Evolutionary conservation across 2,113 vertebrate genomes (phyloP).

Genomic region (Eupsittula cactorum): DNA sequence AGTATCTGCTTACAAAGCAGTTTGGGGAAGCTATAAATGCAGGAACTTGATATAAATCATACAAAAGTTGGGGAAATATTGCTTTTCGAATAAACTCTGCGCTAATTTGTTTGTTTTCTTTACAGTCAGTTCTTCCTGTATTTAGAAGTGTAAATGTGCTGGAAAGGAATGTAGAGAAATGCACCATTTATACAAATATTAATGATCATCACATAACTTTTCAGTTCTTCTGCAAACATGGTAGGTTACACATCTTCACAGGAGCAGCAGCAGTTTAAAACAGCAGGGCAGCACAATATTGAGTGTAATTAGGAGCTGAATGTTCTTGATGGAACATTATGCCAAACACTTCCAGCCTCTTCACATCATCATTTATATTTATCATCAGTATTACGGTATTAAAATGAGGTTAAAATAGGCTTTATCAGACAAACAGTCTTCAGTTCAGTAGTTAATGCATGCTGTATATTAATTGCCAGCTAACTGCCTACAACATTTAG

Average conservation of each 20-base stretch:
- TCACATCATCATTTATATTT: neutral
- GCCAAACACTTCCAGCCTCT: neutral
- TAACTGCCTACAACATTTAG: neutral
- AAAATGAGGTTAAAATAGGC: neutral
- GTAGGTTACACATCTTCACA: constrained; percentile 67
- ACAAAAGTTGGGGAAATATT: neutral
- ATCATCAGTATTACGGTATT: neutral
- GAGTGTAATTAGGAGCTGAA: neutral
- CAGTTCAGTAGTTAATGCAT: neutral
- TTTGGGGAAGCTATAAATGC: neutral
- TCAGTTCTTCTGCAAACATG: constrained; percentile 89
- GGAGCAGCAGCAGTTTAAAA: neutral
- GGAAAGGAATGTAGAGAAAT: constrained; percentile 87
- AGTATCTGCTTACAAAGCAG: neutral
- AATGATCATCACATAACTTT: constrained; percentile 76
- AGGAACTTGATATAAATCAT: neutral
- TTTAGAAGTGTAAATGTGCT: constrained; percentile 85
- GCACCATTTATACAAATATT: constrained; percentile 79
- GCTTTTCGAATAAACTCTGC: neutral
- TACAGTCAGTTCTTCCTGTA: constrained; percentile 86
- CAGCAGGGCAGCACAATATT: neutral
- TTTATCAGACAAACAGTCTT: neutral
- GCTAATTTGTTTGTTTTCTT: neutral
- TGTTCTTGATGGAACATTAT: neutral
- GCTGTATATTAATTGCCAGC: neutral